Evolutionary conservation across 1,140 invertebrate genomes (phyloP).

Genomic region (Drosophila navojoa): DNA sequence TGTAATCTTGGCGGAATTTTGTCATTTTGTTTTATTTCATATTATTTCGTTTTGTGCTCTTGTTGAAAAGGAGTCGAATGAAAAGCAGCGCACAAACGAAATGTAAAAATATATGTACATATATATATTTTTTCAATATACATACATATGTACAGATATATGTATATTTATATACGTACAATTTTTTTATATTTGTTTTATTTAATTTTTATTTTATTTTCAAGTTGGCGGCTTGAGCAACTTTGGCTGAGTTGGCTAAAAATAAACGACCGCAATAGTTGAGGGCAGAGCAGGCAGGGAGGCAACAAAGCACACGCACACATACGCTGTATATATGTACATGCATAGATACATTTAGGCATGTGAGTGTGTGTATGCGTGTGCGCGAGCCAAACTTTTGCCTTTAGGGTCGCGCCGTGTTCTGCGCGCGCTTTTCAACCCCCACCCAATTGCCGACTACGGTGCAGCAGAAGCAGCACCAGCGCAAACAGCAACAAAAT

Average conservation of each 20-base stretch:
- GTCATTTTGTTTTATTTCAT: slow-evolving; percentile 52
- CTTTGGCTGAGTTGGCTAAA: slow-evolving; percentile 79
- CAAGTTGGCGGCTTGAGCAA: slow-evolving; percentile 79
- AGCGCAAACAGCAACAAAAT: slow-evolving; percentile 25
- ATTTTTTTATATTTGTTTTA: slow-evolving; percentile 1
- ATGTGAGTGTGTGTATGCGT: slow-evolving; percentile 41
- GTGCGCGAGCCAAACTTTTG: slow-evolving; percentile 53
- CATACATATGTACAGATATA: slow-evolving; percentile 68
- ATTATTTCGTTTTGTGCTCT: slow-evolving; percentile 29
- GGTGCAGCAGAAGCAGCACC: slow-evolving; percentile 28
- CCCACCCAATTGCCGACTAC: slow-evolving; percentile 47
- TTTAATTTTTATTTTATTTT: slow-evolving; percentile 35
- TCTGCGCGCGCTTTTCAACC: slow-evolving; percentile 79
- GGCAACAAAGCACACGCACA: slow-evolving; percentile 14
- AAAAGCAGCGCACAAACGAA: slow-evolving; percentile 70
- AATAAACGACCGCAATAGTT: slow-evolving; percentile 76
- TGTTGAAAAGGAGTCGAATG: slow-evolving; percentile 74
- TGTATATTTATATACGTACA: slow-evolving; percentile 24
- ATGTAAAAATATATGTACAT: slow-evolving; percentile 81
- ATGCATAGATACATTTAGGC: slow-evolving; percentile 13
- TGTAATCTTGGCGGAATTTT: slow-evolving; percentile 68
- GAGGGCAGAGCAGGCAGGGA: slow-evolving; percentile 16
- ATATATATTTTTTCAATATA: slow-evolving; percentile 28
- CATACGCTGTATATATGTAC: slow-evolving; percentile 7
- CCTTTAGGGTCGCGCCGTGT: slow-evolving; percentile 39